Conservation (phyloP, 2,113 vertebrate species). For the Nothoprocta pentlandii region DNA sequence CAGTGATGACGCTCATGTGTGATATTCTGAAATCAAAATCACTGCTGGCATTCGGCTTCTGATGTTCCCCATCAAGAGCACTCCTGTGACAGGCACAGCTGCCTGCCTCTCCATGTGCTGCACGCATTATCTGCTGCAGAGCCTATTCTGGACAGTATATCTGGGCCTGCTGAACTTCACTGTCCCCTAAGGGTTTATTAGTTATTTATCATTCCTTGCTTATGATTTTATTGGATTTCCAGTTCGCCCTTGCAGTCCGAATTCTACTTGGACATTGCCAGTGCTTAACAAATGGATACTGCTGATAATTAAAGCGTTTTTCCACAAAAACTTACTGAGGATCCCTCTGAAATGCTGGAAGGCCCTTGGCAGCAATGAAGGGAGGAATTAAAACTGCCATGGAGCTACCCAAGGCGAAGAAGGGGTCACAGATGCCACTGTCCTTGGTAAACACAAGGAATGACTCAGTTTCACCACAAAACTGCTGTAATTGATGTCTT, state of each 20-base stretch:
- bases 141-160: neutral
- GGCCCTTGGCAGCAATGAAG: neutral
- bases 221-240: neutral
- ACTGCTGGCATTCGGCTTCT: neutral
- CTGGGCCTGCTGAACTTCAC: neutral
- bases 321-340: neutral
- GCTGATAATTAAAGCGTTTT: neutral
- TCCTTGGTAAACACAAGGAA: neutral
- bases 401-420: neutral
- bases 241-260: neutral
- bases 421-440: neutral
- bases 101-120: neutral
- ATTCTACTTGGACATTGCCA: neutral
- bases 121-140: neutral
- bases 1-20: neutral
- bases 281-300: neutral
- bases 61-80: neutral
- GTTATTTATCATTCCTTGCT: neutral
- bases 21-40: neutral
- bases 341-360: neutral
- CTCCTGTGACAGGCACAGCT: neutral
- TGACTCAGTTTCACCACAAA: neutral
- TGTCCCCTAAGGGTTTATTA: neutral
- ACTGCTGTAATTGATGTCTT: neutral
- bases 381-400: neutral